Evolutionary conservation across 2,113 vertebrate genomes (phyloP), one percentile per base, ranked within the genome.

Genomic region (Rhegmatorhina hoffmannsi): DNA sequence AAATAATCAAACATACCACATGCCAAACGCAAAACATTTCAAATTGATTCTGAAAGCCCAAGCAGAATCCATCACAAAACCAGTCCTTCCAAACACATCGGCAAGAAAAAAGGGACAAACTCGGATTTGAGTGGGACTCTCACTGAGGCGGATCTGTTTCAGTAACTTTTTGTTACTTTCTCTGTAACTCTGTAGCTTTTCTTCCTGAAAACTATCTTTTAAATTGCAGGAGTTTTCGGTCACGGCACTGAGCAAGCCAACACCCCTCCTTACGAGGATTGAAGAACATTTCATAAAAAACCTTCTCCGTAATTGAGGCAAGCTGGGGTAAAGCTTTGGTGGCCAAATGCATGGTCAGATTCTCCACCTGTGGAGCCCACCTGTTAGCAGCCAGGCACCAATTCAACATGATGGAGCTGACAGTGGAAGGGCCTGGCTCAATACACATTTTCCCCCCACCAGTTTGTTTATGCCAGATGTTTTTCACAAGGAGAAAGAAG

Each of bases 381-480:
- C 34, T 59, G 9, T 6, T 14, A 34, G 28, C 19, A 64, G 40
- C 43, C 59, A 53, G 55, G 34, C 14, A 53, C 13, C 0, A 2
- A 33, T 25, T 17, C 31, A 53, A 82, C 52, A 33, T 0, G 0
- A 47, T 34, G 23, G 60, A 67, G 34, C 13, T n/a, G 44, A 40
- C 29, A 59, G 33, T 40, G 18, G 13, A 33, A 86, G 43, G 8
- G 2, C 33, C 46, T 11, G 25, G 18, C 38, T 63, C 38, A 33
- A 43, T 10, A 47, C 5, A 6, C 17, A n/a, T 26, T 44, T 52
- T 28, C 14, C 50, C 25, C 36, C 13, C 28, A 84, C 2, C 26
- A 80, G 31, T 38, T 52, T 34, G 23, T n/a, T 56, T 43, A 26
- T 2, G 1, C 31, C 0, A 0, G 26, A 28, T 33, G 10, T 62